Evolutionary conservation across 1,140 invertebrate genomes (phyloP).

Genomic region (Akabosia matsudoensis): DNA sequence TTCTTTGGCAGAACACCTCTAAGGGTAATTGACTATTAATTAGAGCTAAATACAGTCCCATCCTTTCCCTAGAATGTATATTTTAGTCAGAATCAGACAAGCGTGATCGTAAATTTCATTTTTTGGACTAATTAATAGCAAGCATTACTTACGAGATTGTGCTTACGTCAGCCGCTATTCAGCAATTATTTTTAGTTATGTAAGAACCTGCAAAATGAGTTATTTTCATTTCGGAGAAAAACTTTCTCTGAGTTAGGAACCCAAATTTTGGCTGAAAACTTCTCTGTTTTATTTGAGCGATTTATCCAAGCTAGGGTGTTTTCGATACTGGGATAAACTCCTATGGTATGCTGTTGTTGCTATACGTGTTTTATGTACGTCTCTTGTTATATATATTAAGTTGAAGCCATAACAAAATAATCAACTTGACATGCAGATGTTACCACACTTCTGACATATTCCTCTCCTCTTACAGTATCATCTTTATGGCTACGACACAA

Average conservation of each 20-base stretch:
- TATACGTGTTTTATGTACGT: no score
- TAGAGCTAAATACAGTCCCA: slow-evolving; percentile 7
- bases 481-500: no score
- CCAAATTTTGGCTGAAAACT: no score
- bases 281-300: no score
- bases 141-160: no score
- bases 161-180: no score
- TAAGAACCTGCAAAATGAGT: neutral
- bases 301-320: no score
- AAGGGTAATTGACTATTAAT: slow-evolving; percentile 24
- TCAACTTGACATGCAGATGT: slow-evolving; percentile 7
- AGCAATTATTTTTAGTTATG: slow-evolving; percentile 8
- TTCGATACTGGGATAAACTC: no score
- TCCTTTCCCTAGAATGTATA: slow-evolving; percentile 4
- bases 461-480: neutral
- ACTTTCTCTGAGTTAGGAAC: no score
- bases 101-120: slow-evolving; percentile 13
- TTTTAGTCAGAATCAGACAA: neutral
- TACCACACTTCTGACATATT: slow-evolving; percentile 11
- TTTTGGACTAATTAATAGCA: neutral
- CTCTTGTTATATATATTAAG: no score
- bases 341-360: no score
- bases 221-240: neutral
- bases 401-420: neutral
- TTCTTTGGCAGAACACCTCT: neutral